phyloP scores from a whole-genome alignment of 2,888 invertebrate genomes.

The Chrysolina americana region DNA sequence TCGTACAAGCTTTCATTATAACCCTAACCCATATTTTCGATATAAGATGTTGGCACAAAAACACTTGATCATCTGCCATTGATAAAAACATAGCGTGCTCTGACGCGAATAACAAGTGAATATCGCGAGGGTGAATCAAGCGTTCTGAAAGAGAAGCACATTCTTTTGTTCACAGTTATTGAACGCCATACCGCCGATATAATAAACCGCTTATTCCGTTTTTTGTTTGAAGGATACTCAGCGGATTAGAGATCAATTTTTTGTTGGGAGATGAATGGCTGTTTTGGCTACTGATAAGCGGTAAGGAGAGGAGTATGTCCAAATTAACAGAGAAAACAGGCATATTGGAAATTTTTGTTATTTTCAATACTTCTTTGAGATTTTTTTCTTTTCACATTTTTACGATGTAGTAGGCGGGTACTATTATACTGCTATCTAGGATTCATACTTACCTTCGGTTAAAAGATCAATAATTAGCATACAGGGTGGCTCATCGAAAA shows the following conservation, averaged over 20 bases:
- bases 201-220: constrained; percentile 65
- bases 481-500: too few relatives aligned
- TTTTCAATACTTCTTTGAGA: too few relatives aligned
- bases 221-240: constrained; percentile 52
- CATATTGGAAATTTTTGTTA: too few relatives aligned
- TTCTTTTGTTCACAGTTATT: constrained; percentile 58
- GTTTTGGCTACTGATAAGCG: not conserved
- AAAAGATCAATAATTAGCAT: too few relatives aligned
- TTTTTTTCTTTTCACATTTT: too few relatives aligned
- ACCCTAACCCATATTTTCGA: constrained; percentile 13
- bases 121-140: constrained; percentile 44
- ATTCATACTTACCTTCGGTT: too few relatives aligned
- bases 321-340: too few relatives aligned
- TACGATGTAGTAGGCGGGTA: too few relatives aligned
- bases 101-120: constrained; percentile 61
- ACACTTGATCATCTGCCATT: constrained; percentile 65
- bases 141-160: constrained; percentile 51
- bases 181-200: constrained; percentile 55
- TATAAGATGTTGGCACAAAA: constrained; percentile 50
- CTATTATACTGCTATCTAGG: too few relatives aligned
- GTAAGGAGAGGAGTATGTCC: not conserved
- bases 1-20: not conserved
- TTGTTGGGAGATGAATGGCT: not conserved
- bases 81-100: constrained; percentile 59
- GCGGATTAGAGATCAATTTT: constrained; percentile 26